These are phyloP conservation scores for Passer domesticus DNA, from an alignment of 2,113 vertebrate genomes.

Conservation along the genomic window DNA sequence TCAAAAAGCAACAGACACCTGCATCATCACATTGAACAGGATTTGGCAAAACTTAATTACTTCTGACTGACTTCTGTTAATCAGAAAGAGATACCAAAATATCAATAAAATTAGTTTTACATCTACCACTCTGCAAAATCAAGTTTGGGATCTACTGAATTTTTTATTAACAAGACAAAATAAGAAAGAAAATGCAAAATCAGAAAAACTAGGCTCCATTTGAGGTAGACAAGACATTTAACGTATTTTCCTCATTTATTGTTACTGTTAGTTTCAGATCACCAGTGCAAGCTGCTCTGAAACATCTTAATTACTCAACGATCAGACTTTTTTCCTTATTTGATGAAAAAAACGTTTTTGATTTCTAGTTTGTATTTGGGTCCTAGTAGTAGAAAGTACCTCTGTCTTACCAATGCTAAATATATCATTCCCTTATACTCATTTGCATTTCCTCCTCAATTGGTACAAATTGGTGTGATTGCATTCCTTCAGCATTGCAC, in stretches of 20 bases:
- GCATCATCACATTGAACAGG: not conserved
- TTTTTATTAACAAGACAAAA: not conserved
- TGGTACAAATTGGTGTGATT: rapidly evolving
- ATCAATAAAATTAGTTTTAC: not conserved
- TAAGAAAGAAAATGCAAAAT: not conserved
- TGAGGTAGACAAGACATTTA: not conserved
- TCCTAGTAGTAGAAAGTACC: not conserved
- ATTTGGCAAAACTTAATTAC: not conserved
- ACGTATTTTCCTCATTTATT: not conserved
- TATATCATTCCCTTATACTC: not conserved
- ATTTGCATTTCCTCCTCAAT: not conserved
- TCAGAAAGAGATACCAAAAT: not conserved
- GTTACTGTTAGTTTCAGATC: not conserved
- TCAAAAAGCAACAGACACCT: not conserved
- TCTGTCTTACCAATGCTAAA: not conserved
- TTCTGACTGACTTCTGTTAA: not conserved
- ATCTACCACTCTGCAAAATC: not conserved
- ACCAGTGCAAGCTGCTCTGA: not conserved
- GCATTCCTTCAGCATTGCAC: not conserved
- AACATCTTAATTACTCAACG: not conserved
- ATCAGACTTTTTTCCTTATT: not conserved
- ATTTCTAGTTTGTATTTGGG: not conserved
- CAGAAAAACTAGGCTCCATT: not conserved
- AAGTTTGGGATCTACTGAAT: not conserved
- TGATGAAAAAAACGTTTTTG: not conserved